Evolutionary conservation across 2,888 invertebrate genomes (phyloP).

Genomic region (Melipona beecheii): DNA sequence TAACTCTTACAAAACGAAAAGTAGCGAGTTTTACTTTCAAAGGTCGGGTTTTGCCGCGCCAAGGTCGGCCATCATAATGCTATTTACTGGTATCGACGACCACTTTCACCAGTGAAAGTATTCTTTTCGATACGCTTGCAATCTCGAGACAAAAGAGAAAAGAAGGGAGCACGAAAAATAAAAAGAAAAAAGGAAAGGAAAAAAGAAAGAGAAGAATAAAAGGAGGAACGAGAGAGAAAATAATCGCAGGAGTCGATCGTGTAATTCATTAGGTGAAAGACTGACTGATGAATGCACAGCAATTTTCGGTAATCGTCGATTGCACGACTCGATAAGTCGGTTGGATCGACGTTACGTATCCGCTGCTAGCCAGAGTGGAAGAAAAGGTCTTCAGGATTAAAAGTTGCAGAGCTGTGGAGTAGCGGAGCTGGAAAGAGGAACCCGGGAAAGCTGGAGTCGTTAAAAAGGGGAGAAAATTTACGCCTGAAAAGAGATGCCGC

Average conservation of each 20-base stretch:
- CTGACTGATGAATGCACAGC: constrained; percentile 48
- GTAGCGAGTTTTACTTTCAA: constrained; percentile 26
- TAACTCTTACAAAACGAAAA: constrained; percentile 33
- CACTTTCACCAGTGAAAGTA: constrained; percentile 73
- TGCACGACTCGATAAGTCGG: constrained; percentile 64
- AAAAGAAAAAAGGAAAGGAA: too few relatives aligned
- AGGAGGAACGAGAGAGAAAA: neutral
- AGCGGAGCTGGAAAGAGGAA: neutral
- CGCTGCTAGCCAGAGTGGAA: constrained; percentile 46
- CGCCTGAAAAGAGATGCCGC: constrained; percentile 18
- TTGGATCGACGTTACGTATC: constrained; percentile 59
- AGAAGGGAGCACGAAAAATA: neutral
- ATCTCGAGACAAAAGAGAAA: constrained; percentile 12
- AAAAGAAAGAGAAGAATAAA: neutral
- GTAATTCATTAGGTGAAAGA: constrained; percentile 46
- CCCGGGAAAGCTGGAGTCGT: constrained; percentile 5
- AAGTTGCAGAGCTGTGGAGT: constrained; percentile 38
- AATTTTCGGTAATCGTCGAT: constrained; percentile 70
- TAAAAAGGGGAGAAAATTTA: constrained; percentile 44
- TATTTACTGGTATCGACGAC: constrained; percentile 54
- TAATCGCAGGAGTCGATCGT: constrained; percentile 41
- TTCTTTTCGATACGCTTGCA: constrained; percentile 30
- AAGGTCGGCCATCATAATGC: constrained; percentile 56
- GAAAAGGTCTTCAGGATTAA: constrained; percentile 40
- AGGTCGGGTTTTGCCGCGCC: constrained; percentile 45